A percentile compares a stretch with the other conserved stretches of the same genome.
phyloP scores from a whole-genome alignment of 2,888 invertebrate species.

The Thalpophila matura region DNA sequence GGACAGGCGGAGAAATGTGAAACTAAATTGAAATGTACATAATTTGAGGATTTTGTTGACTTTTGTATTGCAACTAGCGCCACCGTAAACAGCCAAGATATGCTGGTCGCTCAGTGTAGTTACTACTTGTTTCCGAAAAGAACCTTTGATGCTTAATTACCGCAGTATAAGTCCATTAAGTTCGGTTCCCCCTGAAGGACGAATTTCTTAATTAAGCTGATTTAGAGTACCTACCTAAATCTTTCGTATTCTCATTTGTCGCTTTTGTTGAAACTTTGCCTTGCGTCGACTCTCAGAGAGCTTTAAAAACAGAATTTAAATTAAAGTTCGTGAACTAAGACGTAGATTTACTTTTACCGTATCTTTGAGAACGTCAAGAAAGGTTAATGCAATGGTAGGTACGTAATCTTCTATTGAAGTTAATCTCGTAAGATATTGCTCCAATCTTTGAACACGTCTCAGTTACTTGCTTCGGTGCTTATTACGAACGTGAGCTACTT shows the following conservation, averaged over 20 bases:
- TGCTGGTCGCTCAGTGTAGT: slow-evolving; percentile 5
- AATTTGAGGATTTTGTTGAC: slow-evolving; percentile 5
- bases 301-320: slow-evolving; percentile 48
- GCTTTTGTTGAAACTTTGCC: slow-evolving; percentile 35
- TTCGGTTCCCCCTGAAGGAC: slow-evolving; percentile 33
- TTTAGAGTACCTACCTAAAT: slow-evolving; percentile 48
- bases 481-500: slow-evolving; percentile 1
- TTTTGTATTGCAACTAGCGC: not conserved
- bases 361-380: slow-evolving; percentile 17
- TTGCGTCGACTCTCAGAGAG: slow-evolving; percentile 23
- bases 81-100: not conserved
- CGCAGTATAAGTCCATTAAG: slow-evolving; percentile 42
- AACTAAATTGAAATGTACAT: slow-evolving; percentile 18
- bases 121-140: too few relatives aligned
- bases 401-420: slow-evolving; percentile 9
- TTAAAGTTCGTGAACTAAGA: slow-evolving; percentile 35
- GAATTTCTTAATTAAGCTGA: slow-evolving; percentile 51
- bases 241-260: slow-evolving; percentile 44
- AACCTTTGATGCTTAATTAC: slow-evolving; percentile 30
- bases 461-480: slow-evolving; percentile 2
- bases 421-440: slow-evolving; percentile 4
- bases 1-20: slow-evolving; percentile 3
- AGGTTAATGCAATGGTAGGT: slow-evolving; percentile 7
- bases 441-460: not conserved
- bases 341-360: slow-evolving; percentile 39